These are phyloP conservation scores for Lichenostomus cassidix DNA, from an alignment of 2,113 vertebrate species.

Conservation along the genomic window DNA sequence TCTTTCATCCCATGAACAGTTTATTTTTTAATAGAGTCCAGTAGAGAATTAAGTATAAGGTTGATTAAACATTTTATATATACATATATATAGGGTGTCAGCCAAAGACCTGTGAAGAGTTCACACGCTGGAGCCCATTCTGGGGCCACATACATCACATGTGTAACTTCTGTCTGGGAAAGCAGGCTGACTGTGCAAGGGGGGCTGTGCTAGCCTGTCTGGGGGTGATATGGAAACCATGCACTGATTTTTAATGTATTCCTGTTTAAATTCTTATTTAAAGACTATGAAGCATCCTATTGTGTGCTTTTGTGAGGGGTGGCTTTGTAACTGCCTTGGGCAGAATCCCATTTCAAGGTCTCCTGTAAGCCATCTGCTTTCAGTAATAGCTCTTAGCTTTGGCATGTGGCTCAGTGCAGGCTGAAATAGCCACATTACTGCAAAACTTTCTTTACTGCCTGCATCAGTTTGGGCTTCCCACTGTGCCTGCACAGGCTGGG, in stretches of 20 bases:
- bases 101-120: not conserved
- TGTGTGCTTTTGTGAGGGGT: not conserved
- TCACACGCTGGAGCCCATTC: not conserved
- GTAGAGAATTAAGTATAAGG: not conserved
- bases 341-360: constrained; percentile 31
- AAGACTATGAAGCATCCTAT: not conserved
- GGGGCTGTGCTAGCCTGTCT: not conserved
- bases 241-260: not conserved
- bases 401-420: not conserved
- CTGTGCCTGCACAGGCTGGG: accelerated
- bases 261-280: not conserved
- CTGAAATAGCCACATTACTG: not conserved
- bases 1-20: not conserved
- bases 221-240: not conserved
- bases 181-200: not conserved
- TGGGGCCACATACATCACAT: not conserved
- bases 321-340: not conserved
- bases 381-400: not conserved
- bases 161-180: not conserved
- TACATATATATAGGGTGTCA: not conserved
- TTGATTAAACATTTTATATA: not conserved
- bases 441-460: not conserved
- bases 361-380: constrained; percentile 31
- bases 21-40: not conserved
- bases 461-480: not conserved